Evolutionary conservation across 2,113 vertebrate genomes (phyloP).

Genomic region (Syrrhaptes paradoxus): DNA sequence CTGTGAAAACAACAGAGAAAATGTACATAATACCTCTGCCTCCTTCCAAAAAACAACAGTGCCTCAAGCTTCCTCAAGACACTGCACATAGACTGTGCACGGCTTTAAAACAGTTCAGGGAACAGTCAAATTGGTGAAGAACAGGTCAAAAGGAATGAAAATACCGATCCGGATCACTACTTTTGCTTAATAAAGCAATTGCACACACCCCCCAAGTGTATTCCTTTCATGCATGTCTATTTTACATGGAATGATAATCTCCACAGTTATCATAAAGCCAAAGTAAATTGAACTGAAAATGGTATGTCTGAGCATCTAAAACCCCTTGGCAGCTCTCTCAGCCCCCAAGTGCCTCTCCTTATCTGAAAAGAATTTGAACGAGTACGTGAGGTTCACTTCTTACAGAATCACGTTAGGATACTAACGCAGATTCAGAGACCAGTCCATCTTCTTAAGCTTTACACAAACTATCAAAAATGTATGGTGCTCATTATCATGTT

Average conservation of each 20-base stretch:
- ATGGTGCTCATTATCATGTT: rapidly evolving
- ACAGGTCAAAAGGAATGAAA: not conserved
- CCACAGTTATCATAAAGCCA: not conserved
- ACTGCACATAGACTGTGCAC: not conserved
- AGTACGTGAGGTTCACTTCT: not conserved
- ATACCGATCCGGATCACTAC: not conserved
- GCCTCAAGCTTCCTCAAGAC: not conserved
- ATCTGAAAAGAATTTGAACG: not conserved
- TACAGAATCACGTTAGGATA: not conserved
- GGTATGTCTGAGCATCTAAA: not conserved
- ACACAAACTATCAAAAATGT: not conserved
- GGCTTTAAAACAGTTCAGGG: not conserved
- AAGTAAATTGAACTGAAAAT: not conserved
- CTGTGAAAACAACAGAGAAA: not conserved
- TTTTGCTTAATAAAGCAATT: not conserved
- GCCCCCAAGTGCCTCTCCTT: not conserved
- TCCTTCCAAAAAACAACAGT: not conserved
- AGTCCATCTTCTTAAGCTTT: not conserved
- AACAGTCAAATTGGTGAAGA: not conserved
- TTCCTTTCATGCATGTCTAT: not conserved
- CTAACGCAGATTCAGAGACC: not conserved
- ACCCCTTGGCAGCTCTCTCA: not conserved
- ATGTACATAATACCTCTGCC: not conserved
- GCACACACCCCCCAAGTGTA: not conserved
- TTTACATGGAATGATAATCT: not conserved